Conservation (phyloP, 2,888 invertebrate species). For the Cinara cedri region DNA sequence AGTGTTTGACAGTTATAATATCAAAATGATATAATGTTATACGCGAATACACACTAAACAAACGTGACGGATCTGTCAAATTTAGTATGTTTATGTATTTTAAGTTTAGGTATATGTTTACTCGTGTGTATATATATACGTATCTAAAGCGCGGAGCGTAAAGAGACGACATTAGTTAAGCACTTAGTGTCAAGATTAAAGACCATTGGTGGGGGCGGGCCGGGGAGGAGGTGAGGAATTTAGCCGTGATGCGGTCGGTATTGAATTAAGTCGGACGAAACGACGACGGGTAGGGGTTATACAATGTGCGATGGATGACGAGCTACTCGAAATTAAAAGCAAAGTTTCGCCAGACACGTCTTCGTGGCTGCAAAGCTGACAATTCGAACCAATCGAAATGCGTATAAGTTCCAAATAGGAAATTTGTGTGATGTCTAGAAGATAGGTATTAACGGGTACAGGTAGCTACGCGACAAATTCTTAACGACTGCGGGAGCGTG, state of each 20-base stretch:
- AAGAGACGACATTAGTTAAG: slow-evolving; percentile 47
- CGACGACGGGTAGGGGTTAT: neutral
- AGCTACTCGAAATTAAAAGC: slow-evolving; percentile 32
- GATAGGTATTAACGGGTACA: neutral
- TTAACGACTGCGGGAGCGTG: too few species aligned
- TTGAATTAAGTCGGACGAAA: slow-evolving; percentile 43
- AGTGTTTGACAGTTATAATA: slow-evolving; percentile 3
- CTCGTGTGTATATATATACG: neutral
- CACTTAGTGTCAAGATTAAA: slow-evolving; percentile 43
- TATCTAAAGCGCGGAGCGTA: slow-evolving; percentile 26
- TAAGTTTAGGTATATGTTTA: neutral
- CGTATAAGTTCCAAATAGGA: slow-evolving; percentile 26
- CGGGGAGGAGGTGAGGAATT: too few species aligned
- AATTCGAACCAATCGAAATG: slow-evolving; percentile 21
- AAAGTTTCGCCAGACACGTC: slow-evolving; percentile 18
- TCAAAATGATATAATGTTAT: slow-evolving; percentile 1
- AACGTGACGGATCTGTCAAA: slow-evolving; percentile 48
- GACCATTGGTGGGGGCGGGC: neutral
- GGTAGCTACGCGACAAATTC: neutral
- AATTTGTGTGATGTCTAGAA: slow-evolving; percentile 30
- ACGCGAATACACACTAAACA: slow-evolving; percentile 33
- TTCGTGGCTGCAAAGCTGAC: neutral
- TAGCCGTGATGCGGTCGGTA: too few species aligned
- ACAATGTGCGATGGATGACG: neutral
- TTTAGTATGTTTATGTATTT: slow-evolving; percentile 39